phyloP scores from a whole-genome alignment of 1,140 invertebrate genomes.

The Battus philenor region DNA sequence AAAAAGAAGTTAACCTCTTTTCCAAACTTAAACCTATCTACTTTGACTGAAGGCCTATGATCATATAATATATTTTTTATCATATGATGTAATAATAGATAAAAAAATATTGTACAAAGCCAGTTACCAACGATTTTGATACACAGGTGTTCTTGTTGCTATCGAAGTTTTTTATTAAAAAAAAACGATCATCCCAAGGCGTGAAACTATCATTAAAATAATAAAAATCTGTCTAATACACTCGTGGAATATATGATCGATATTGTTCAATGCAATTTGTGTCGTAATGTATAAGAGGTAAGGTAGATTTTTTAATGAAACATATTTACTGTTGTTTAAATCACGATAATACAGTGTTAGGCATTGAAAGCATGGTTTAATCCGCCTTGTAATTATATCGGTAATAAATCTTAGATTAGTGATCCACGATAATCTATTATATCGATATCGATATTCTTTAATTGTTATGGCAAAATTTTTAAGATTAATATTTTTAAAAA shows the following conservation, averaged over 20 bases:
- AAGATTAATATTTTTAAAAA: background rate
- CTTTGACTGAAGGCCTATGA: no score
- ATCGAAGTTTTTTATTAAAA: background rate
- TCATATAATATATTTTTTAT: no score
- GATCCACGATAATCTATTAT: background rate
- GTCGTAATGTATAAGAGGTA: background rate
- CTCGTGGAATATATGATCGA: background rate
- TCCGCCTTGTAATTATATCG: slow-evolving; percentile 10
- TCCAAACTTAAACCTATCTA: no score
- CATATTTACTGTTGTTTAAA: background rate
- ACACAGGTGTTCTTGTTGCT: no score
- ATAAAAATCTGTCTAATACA: slow-evolving; percentile 5
- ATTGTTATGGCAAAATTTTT: background rate
- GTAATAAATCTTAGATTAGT: slow-evolving; percentile 8
- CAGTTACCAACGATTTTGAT: no score
- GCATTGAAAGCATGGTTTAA: slow-evolving; percentile 13
- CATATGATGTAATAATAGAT: no score
- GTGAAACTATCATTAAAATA: slow-evolving; percentile 9
- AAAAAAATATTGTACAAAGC: no score
- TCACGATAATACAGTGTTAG: slow-evolving; percentile 8
- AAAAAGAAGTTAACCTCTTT: no score
- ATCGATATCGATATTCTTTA: background rate
- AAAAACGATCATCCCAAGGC: background rate
- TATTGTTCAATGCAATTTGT: background rate
- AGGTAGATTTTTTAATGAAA: background rate